Percentiles rank a stretch among this genome's conserved stretches.
These are phyloP conservation scores for Pantala flavescens DNA, from an alignment of 1,140 invertebrate species.

Conservation along the genomic window DNA sequence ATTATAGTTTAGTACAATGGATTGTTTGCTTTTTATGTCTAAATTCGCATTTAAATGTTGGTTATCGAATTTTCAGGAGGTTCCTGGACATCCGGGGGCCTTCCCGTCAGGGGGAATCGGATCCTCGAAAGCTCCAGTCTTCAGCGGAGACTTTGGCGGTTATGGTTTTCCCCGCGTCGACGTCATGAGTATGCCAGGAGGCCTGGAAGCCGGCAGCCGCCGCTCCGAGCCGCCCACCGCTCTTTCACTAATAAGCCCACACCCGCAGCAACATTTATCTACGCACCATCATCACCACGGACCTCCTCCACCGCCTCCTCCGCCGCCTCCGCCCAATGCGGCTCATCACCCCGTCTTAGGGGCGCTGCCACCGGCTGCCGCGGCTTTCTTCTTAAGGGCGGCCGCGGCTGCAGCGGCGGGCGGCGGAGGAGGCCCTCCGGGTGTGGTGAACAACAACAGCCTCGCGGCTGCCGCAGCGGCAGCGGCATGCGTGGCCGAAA, in stretches of 20 bases:
- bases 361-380: neutral
- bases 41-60: too few relatives aligned
- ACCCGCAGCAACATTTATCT: neutral
- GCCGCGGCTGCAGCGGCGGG: neutral
- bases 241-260: neutral
- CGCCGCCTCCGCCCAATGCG: neutral
- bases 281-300: neutral
- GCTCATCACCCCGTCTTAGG: neutral
- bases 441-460: neutral
- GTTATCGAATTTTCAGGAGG: neutral
- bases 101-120: neutral
- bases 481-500: slow-evolving; percentile 43
- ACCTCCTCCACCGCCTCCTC: neutral
- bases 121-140: neutral
- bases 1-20: too few relatives aligned
- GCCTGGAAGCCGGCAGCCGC: neutral
- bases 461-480: neutral
- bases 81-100: neutral
- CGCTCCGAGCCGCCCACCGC: neutral
- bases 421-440: neutral
- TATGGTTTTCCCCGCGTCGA: neutral
- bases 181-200: neutral
- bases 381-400: neutral
- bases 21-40: too few relatives aligned
- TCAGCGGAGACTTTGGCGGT: neutral